Base-by-base conservation (phyloP, 92 coral and sea anemone genomes). In the Parazoanthus swiftii region DNA sequence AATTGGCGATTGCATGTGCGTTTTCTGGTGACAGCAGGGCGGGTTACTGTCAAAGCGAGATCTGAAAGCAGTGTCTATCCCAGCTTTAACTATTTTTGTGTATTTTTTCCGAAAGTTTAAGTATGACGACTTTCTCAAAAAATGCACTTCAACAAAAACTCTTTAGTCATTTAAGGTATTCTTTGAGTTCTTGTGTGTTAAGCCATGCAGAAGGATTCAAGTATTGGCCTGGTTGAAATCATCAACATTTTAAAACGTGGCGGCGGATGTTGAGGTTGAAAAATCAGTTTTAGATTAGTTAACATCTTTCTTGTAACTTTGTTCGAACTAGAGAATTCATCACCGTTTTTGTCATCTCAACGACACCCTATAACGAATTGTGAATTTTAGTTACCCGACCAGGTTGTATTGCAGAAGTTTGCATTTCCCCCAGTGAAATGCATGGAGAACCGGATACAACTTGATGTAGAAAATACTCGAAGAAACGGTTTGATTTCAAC, bases 381-480 rank as follows among this genome's bases (percentile, higher is more conserved):
- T 0, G 25, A 23, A 18, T 2, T 20, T 18, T 63, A 83, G 72
- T 84, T 84, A 84, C 87, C 87, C 44, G 87, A 84, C 87, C 87
- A 84, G 21, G 87, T 84, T 29, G 87, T 84, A 35, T 26, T 84
- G 87, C 87, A 84, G 48, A 71, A 48, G 59, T 84, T 72, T 8
- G 67, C 87, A 72, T 84, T 84, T 42, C 87, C 87, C 29, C 87
- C 87, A 71, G 87, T 84, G 56, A 84, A 84, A 84, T 84, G 87
- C 87, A 84, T 84, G 87, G 44, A 71, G 87, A 84, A 48, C 87
- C 79, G 46, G 77, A 51, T 71, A 26, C 39, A 26, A 72, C 59
- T 44, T 72, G 54, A 8, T 44, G 63, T 1, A 44, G 79, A 84
- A 84, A 50, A 25, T 46, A 46, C 21, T 72, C 26, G 43, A 71